Evolutionary conservation across 2,888 invertebrate genomes (phyloP).

Genomic region (Gerris lacustris): DNA sequence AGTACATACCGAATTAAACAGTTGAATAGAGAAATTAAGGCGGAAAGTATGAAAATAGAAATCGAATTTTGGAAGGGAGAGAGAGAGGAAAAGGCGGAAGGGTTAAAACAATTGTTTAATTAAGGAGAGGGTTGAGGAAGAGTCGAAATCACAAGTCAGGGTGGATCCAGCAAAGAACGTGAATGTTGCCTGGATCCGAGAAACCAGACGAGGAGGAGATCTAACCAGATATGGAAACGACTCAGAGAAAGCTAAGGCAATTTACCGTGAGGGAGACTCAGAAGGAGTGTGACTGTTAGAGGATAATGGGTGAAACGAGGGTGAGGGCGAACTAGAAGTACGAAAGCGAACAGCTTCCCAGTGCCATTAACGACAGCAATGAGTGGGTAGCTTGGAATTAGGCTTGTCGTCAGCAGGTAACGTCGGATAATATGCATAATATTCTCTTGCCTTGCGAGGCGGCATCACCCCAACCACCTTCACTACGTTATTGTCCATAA

Average conservation of each 20-base stretch:
- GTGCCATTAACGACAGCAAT: neutral
- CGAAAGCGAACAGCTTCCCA: neutral
- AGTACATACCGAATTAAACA: neutral
- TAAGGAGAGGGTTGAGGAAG: neutral
- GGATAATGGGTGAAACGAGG: neutral
- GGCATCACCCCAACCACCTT: neutral
- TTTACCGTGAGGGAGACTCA: neutral
- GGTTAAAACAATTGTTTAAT: slow-evolving; percentile 5
- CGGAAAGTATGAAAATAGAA: neutral
- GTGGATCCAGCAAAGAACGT: neutral
- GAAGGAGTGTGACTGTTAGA: slow-evolving; percentile 1
- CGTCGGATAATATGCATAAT: neutral
- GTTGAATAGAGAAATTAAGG: neutral
- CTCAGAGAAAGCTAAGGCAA: neutral
- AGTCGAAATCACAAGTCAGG: neutral
- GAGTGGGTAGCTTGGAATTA: slow-evolving; percentile 1
- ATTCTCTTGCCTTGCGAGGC: neutral
- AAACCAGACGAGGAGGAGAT: neutral
- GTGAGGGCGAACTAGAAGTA: neutral
- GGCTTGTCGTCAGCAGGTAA: slow-evolving; percentile 1
- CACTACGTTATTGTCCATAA: neutral
- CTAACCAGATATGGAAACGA: neutral
- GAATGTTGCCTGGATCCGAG: neutral
- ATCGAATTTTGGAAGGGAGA: neutral
- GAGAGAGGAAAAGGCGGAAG: neutral